These are phyloP conservation scores for Pituophis catenifer DNA, from an alignment of 2,113 vertebrate species.

Conservation along the genomic window DNA sequence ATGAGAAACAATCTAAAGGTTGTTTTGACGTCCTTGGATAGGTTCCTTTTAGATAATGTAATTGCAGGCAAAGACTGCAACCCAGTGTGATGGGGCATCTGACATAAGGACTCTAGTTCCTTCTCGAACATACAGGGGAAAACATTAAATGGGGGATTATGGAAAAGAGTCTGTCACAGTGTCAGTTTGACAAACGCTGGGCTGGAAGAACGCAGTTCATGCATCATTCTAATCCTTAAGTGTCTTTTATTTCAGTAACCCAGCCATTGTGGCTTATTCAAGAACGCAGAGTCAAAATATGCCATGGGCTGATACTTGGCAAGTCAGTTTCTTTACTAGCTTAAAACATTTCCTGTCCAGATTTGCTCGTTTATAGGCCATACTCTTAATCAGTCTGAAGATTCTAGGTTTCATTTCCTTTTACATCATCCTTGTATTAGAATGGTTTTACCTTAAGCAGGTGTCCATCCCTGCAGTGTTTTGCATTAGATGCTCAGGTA, in stretches of 20 bases:
- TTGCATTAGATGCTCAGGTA: background rate
- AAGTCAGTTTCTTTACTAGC: background rate
- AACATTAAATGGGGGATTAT: background rate
- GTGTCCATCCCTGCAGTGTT: background rate
- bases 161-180: background rate
- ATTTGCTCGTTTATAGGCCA: background rate
- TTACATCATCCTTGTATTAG: background rate
- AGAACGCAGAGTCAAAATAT: background rate
- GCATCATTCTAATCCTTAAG: background rate
- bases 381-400: background rate
- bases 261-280: background rate
- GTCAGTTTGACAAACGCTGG: background rate
- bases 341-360: background rate
- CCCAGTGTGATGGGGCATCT: background rate
- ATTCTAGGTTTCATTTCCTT: background rate
- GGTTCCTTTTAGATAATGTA: conserved; percentile 1
- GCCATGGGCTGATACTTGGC: background rate
- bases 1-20: background rate
- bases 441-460: background rate
- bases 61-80: conserved; percentile 34
- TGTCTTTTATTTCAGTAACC: background rate
- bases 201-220: background rate
- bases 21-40: conserved; percentile 4
- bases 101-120: background rate
- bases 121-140: background rate